Base-by-base conservation (phyloP, 2,888 invertebrate genomes). In the Thumatha senex region DNA sequence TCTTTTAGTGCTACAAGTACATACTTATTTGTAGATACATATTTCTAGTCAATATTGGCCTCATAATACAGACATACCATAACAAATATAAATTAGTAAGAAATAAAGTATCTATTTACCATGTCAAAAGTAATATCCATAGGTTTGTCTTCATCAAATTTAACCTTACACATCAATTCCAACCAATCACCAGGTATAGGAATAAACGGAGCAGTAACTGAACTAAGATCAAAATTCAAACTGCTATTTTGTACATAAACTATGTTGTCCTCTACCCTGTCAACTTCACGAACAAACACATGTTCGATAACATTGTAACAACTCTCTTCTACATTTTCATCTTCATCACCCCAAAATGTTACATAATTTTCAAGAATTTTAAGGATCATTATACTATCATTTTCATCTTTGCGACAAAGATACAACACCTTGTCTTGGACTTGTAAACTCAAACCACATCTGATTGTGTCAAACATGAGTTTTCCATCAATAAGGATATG, bases 181-280 rank as follows among this genome's bases (percentile, higher is more conserved):
- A 96, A 70, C 91, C 94, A 94, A 77, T 96, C 96, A 1, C 96
- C 96, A 57, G 92, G 84, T 13, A 94, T 80, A 1, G 96, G 96
- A 36, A 95, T 78, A 76, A 96, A 95, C 45, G 93, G 93, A 2
- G 94, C 92, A 59, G 89, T 82, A 0, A 95, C 92, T 42, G 90
- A 79, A 72, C 96, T 94, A 43, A 96, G 82, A 71, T 93, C 91
- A 44, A 96, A 86, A 48, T 80, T 87, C n/a, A 95, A 71, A 49
- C 93, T 87, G 63, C 84, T 88, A 10, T 93, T 92, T 46, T 92
- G 92, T 0, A 95, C 86, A 42, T 71, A 76, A 1, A 92, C 83
- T 51, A 67, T 51, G 3, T 89, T 74, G n/a, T 85, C 81, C 33
- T 79, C 58, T 62, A 86, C 78, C 39, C 67, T 56, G 18, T 72